These are phyloP conservation scores for Gibbula magus DNA, from an alignment of 2,888 invertebrate genomes.

Conservation along the genomic window DNA sequence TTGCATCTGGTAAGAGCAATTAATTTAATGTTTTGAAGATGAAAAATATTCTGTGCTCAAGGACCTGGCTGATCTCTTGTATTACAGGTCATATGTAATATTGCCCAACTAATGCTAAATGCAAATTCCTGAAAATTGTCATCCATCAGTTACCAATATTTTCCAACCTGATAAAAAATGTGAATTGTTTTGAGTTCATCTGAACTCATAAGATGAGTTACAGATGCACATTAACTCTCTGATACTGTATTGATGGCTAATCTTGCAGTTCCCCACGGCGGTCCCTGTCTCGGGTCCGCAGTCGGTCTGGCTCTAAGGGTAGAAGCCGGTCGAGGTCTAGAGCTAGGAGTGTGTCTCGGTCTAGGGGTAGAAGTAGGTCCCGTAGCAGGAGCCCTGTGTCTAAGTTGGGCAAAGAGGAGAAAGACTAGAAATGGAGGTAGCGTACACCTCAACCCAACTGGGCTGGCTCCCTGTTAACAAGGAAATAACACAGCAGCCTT, in stretches of 20 bases:
- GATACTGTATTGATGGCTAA: background rate
- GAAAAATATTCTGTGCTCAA: too few species aligned
- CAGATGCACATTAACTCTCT: background rate
- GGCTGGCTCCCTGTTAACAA: background rate
- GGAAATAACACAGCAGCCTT: conserved; percentile 16
- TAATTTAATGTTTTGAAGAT: too few species aligned
- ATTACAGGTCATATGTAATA: background rate
- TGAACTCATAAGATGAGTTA: background rate
- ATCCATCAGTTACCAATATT: too few species aligned
- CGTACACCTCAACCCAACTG: background rate
- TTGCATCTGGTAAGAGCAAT: too few species aligned
- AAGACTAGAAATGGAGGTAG: conserved; percentile 1
- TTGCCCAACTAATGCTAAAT: background rate
- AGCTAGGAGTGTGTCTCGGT: background rate
- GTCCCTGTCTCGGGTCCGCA: background rate
- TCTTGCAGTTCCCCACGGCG: conserved; percentile 18
- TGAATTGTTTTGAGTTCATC: background rate
- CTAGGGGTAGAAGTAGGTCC: conserved; percentile 19
- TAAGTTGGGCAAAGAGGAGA: conserved; percentile 1
- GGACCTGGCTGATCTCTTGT: too few species aligned
- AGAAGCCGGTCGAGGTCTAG: conserved; percentile 15
- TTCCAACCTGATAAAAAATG: background rate
- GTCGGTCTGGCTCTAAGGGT: background rate
- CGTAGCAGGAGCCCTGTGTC: conserved; percentile 14
- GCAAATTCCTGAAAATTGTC: too few species aligned